Percentiles rank a stretch among this genome's conserved stretches.
These are phyloP conservation scores for Desmodus rotundus DNA, from an alignment of 2,113 vertebrate genomes.

Conservation along the genomic window DNA sequence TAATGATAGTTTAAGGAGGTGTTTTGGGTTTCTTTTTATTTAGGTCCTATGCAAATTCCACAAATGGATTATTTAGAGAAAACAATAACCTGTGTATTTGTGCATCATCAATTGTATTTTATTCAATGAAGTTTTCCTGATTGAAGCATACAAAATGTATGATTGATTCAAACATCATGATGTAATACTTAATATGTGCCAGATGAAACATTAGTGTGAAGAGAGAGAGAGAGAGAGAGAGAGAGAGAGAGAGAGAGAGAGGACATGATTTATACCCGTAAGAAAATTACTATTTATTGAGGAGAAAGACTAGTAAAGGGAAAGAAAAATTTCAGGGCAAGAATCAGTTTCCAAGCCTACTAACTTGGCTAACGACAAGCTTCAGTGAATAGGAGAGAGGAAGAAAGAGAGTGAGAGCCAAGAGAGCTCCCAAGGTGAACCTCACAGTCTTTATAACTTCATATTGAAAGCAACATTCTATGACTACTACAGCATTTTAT, in stretches of 20 bases:
- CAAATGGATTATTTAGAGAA: neutral
- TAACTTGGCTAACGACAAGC: neutral
- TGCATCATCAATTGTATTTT: slow-evolving; percentile 1
- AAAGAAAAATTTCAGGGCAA: neutral
- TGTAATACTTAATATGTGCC: neutral
- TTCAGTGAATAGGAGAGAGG: no score
- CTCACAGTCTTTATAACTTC: neutral
- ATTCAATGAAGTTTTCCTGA: slow-evolving; percentile 2
- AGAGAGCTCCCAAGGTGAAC: neutral
- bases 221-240: slow-evolving; percentile 22
- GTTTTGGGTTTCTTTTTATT: neutral
- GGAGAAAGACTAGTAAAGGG: neutral
- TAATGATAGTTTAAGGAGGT: neutral
- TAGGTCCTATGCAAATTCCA: neutral
- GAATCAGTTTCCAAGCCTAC: neutral
- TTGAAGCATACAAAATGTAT: neutral
- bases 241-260: slow-evolving; percentile 4
- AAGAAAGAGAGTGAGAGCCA: neutral
- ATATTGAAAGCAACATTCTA: neutral
- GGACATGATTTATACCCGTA: neutral
- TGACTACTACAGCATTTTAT: neutral
- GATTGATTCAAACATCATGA: slow-evolving; percentile 18
- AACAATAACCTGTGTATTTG: neutral
- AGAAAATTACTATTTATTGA: neutral
- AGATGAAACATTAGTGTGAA: slow-evolving; percentile 26